A percentile compares a stretch with the other conserved stretches of the same genome.
phyloP scores from a whole-genome alignment of 2,888 invertebrate species.

The Morpho deidamia region DNA sequence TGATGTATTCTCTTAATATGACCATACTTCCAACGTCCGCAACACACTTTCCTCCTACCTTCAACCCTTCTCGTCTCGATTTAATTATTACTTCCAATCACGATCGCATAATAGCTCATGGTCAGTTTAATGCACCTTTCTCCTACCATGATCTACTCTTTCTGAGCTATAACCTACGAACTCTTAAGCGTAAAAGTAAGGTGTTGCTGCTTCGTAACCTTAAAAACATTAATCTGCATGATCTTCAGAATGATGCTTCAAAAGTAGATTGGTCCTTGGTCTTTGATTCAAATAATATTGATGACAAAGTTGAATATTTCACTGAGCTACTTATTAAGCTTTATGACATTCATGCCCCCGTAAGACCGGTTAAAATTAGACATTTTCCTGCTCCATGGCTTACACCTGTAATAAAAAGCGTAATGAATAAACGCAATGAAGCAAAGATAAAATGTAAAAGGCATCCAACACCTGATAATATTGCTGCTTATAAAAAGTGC shows the following conservation, averaged over 20 bases:
- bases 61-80: slow-evolving; percentile 11
- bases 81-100: slow-evolving; percentile 4
- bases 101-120: slow-evolving; percentile 11
- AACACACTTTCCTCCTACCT: slow-evolving; percentile 17
- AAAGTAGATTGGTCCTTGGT: background rate
- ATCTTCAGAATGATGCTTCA: background rate
- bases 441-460: slow-evolving; percentile 3
- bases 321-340: background rate
- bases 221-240: background rate
- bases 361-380: background rate
- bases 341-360: slow-evolving; percentile 2
- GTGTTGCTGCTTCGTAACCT: background rate
- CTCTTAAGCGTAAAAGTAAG: background rate
- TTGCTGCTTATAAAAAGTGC: background rate
- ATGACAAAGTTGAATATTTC: background rate
- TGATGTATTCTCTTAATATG: slow-evolving; percentile 4
- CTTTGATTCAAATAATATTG: background rate
- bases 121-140: slow-evolving; percentile 15
- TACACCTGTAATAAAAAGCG: background rate
- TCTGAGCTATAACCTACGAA: slow-evolving; percentile 5
- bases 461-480: background rate
- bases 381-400: slow-evolving; percentile 6
- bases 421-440: slow-evolving; percentile 4
- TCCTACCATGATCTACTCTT: slow-evolving; percentile 13
- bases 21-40: slow-evolving; percentile 8